Evolutionary conservation across 2,888 invertebrate genomes (phyloP).

Genomic region (Dryobotodes eremita): DNA sequence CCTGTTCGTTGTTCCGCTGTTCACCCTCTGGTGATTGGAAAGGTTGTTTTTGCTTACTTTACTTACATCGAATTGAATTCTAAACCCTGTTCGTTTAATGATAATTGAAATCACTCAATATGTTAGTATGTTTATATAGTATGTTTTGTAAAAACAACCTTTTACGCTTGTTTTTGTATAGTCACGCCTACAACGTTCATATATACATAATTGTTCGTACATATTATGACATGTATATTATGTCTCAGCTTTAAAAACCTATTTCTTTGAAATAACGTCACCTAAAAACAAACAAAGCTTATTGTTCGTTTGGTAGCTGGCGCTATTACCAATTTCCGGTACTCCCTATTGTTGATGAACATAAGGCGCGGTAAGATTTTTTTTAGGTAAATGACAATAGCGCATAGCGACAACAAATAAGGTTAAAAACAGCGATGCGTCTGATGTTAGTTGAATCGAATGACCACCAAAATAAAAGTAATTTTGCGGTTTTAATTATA

Average conservation of each 20-base stretch:
- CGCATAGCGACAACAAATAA: no score
- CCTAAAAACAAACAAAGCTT: no score
- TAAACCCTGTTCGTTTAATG: not conserved
- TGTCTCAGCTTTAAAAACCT: not conserved
- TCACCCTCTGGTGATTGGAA: constrained; percentile 9
- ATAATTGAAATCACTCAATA: not conserved
- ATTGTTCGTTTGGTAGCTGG: not conserved
- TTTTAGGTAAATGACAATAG: no score
- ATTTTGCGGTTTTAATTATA: no score
- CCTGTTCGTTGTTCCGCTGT: constrained; percentile 17
- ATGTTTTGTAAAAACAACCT: no score
- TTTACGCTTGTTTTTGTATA: constrained; percentile 11
- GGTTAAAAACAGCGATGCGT: no score
- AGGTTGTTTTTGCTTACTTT: constrained; percentile 4
- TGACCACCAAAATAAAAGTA: no score
- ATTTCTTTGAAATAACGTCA: not conserved
- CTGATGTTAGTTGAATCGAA: no score
- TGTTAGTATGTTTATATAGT: no score
- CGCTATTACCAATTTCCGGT: not conserved
- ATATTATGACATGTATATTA: not conserved
- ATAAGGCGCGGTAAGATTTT: not conserved
- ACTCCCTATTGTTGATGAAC: not conserved
- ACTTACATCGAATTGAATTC: not conserved
- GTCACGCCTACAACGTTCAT: not conserved
- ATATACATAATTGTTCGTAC: not conserved